A percentile compares a stretch with the other conserved stretches of the same genome.
These are phyloP conservation scores for Tachina fera DNA, from an alignment of 2,888 invertebrate species.

Conservation along the genomic window DNA sequence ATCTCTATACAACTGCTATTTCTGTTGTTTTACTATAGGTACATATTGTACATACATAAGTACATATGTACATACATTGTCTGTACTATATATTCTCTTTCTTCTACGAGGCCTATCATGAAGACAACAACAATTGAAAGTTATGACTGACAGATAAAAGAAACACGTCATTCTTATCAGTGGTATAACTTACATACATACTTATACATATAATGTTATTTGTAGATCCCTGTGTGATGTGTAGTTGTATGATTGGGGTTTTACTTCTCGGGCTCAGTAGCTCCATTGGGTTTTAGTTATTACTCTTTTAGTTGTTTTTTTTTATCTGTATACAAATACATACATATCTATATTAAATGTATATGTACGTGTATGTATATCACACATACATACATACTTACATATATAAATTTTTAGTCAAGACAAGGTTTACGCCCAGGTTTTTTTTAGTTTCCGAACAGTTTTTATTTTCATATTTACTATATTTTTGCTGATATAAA, in stretches of 20 bases:
- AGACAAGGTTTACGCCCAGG: slow-evolving; percentile 59
- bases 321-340: neutral
- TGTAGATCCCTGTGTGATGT: neutral
- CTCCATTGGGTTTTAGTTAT: slow-evolving; percentile 39
- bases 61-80: no score
- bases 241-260: slow-evolving; percentile 1
- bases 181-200: neutral
- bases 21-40: slow-evolving; percentile 1
- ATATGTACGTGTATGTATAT: no score
- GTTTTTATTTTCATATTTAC: slow-evolving; percentile 43
- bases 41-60: no score
- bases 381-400: no score
- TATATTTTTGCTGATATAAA: neutral
- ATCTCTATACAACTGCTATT: slow-evolving; percentile 44
- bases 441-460: slow-evolving; percentile 7
- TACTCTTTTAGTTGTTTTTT: slow-evolving; percentile 2
- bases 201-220: neutral
- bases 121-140: slow-evolving; percentile 57
- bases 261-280: slow-evolving; percentile 20
- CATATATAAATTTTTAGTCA: neutral
- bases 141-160: slow-evolving; percentile 69
- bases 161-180: slow-evolving; percentile 43
- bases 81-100: neutral
- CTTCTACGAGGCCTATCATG: slow-evolving; percentile 44
- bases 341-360: no score